phyloP scores from a whole-genome alignment of 2,888 invertebrate genomes.

The Apodemia mormo region DNA sequence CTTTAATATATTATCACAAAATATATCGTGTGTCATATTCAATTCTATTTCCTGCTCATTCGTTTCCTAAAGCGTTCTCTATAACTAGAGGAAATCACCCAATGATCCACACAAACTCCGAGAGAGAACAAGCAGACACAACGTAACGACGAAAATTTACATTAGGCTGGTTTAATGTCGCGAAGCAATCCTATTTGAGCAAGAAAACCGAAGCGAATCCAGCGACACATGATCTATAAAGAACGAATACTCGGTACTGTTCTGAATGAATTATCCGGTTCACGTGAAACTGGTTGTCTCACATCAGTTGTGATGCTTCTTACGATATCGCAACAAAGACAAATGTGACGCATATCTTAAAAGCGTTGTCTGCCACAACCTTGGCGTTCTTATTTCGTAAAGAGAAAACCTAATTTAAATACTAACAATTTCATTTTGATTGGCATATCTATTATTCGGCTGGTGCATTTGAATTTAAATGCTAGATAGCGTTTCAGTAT shows the following conservation, averaged over 20 bases:
- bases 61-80: conserved; percentile 20
- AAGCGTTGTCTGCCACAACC: conserved; percentile 53
- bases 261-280: conserved; percentile 43
- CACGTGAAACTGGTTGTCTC: conserved; percentile 50
- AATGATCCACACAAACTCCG: conserved; percentile 47
- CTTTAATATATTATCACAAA: neutral
- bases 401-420: conserved; percentile 34
- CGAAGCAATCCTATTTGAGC: conserved; percentile 75
- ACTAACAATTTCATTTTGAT: conserved; percentile 26
- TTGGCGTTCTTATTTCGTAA: conserved; percentile 62
- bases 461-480: conserved; percentile 20
- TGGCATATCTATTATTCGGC: conserved; percentile 18
- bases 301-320: conserved; percentile 66
- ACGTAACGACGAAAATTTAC: conserved; percentile 74
- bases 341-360: conserved; percentile 66
- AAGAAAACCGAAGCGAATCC: conserved; percentile 63
- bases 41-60: conserved; percentile 23
- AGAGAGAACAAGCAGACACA: conserved; percentile 60
- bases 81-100: conserved; percentile 60
- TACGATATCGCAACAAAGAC: conserved; percentile 69
- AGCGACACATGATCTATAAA: conserved; percentile 49
- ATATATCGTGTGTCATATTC: conserved; percentile 6
- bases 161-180: conserved; percentile 77
- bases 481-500: conserved; percentile 7
- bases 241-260: conserved; percentile 40